A percentile compares a stretch with the other conserved stretches of the same genome.
phyloP scores from a whole-genome alignment of 2,888 invertebrate species.

The Ceraclea dissimilis region DNA sequence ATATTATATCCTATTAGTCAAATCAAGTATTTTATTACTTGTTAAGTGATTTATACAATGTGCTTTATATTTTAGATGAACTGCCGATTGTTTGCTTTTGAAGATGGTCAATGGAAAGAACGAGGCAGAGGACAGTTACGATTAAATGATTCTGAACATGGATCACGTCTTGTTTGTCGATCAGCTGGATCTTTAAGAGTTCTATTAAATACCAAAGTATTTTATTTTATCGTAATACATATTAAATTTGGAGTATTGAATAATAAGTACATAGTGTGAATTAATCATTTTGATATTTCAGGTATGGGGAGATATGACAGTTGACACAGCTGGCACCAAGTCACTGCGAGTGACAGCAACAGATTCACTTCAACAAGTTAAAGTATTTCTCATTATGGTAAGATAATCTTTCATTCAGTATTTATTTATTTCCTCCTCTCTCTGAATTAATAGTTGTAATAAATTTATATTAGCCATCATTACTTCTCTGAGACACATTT shows the following conservation, averaged over 20 bases:
- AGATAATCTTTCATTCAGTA: constrained; percentile 1
- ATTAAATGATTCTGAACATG: constrained; percentile 66
- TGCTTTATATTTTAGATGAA: constrained; percentile 49
- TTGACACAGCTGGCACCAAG: constrained; percentile 79
- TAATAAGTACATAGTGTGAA: not conserved
- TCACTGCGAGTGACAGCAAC: constrained; percentile 83
- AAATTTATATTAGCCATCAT: not conserved
- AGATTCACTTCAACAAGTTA: constrained; percentile 73
- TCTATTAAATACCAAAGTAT: constrained; percentile 83
- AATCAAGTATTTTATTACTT: no score
- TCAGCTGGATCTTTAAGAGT: constrained; percentile 84
- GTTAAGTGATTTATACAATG: no score
- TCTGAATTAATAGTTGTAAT: not conserved
- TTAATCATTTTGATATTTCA: constrained; percentile 26
- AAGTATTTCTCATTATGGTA: constrained; percentile 80
- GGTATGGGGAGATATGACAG: constrained; percentile 89
- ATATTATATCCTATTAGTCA: not conserved
- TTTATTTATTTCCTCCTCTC: not conserved
- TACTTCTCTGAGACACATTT: not conserved
- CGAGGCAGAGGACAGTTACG: constrained; percentile 83
- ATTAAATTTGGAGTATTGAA: not conserved
- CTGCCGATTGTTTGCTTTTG: constrained; percentile 86
- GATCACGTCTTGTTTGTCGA: constrained; percentile 80
- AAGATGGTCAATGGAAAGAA: constrained; percentile 82
- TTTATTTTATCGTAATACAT: not conserved